Base-by-base conservation (phyloP, 2,888 invertebrate species). In the Adineta ricciae region DNA sequence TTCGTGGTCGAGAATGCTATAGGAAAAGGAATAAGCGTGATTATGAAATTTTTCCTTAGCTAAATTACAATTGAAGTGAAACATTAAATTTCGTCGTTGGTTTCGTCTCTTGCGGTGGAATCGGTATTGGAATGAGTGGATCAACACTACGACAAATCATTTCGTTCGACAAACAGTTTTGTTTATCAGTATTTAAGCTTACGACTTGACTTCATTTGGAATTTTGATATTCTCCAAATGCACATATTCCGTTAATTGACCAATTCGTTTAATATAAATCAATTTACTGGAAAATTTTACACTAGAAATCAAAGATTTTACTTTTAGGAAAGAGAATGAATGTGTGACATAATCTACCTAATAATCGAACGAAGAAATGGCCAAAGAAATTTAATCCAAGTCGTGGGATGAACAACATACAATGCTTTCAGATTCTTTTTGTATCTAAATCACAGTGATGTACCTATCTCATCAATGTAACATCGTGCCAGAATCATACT, bases 391-490 rank as follows among this genome's bases (percentile, higher is more conserved):
- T 85, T 85, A 82, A 85, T 84, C 50, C 84, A 46, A 38, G 50
- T 83, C 21, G 84, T 98, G 84, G 99, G 99, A 92, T 99, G 99
- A 83, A 99, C 98, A 88, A 99, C 93, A 92, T 97, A 99, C 86
- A 99, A 92, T 38, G 97, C 97, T 91, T 99, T 99, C 72, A 99
- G 92, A 91, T 99, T 99, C 91, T 99, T 99, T 92, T 98, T 97
- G 92, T 98, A 99, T 87, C 92, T 92, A 85, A 84, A 83, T 50
- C 86, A 50, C 3, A 50, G 14, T 9, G 46, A 46, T 46, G 11
- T 46, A 46, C 11, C 46, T 8, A 46, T 46, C 46, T 46, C 8
- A 8, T 46, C 8, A 46, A 46, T 46, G 11, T 8, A 8, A 5
- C 5, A 46, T 46, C 46, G 46, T 8, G 11, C 11, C 11, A 5